These are phyloP conservation scores for Aeoliscus strigatus DNA, from an alignment of 2,797 vertebrate genomes.

Conservation along the genomic window DNA sequence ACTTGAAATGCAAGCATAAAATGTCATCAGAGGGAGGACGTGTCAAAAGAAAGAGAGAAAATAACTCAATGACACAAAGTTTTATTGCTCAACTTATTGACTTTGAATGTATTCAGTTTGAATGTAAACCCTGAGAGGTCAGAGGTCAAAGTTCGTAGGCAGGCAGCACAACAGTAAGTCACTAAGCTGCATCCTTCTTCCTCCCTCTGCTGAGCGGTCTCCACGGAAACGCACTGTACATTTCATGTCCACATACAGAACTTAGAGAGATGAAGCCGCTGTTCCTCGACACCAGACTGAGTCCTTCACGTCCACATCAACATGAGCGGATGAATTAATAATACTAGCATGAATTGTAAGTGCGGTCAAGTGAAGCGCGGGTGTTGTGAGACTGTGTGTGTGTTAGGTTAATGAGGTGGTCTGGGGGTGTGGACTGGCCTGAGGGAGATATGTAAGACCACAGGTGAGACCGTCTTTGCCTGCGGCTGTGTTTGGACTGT, in stretches of 20 bases:
- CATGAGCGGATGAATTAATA: conserved; percentile 64
- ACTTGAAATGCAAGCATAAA: conserved; percentile 55
- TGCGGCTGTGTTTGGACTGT: conserved; percentile 55
- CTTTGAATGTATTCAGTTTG: too few relatives aligned
- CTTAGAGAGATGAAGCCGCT: too few relatives aligned
- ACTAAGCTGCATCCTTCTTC: too few relatives aligned
- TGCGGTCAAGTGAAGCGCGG: conserved; percentile 28
- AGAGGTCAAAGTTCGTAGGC: too few relatives aligned
- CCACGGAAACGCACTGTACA: too few relatives aligned
- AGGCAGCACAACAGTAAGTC: too few relatives aligned
- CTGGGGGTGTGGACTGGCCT: conserved; percentile 65
- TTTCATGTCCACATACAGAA: too few relatives aligned
- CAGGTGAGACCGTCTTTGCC: conserved; percentile 59
- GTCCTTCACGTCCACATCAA: conserved; percentile 63
- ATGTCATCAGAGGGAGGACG: conserved; percentile 60
- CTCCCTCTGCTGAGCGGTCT: too few relatives aligned
- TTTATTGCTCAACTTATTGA: too few relatives aligned
- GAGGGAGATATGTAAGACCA: conserved; percentile 57
- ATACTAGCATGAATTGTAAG: conserved; percentile 57
- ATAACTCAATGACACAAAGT: too few relatives aligned
- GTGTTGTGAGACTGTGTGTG: conserved; percentile 20
- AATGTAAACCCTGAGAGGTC: too few relatives aligned
- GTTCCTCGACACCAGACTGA: too few relatives aligned
- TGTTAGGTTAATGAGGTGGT: conserved; percentile 76
- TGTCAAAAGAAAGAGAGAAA: conserved; percentile 28